phyloP scores from a whole-genome alignment of 2,113 vertebrate genomes.

The Collichthys lucidus region DNA sequence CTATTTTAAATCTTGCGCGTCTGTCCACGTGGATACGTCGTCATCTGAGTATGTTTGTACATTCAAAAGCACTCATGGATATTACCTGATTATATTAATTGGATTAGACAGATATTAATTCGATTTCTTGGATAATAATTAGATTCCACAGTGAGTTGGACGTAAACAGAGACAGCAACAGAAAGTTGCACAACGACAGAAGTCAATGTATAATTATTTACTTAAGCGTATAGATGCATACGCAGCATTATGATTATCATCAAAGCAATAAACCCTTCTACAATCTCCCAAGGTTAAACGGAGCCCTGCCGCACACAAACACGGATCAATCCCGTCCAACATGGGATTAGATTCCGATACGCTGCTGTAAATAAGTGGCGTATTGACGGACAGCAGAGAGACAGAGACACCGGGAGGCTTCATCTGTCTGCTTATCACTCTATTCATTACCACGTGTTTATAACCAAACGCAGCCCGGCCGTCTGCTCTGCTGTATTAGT shows the following conservation, averaged over 20 bases:
- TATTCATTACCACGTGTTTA: slow-evolving; percentile 53
- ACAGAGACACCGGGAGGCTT: slow-evolving; percentile 15
- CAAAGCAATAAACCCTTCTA: background rate
- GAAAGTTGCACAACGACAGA: background rate
- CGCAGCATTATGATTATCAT: background rate
- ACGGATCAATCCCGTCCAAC: slow-evolving; percentile 57
- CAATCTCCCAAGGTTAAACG: slow-evolving; percentile 35
- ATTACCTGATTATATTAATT: slow-evolving; percentile 20
- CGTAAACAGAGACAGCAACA: background rate
- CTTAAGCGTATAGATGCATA: background rate
- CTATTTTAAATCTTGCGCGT: background rate
- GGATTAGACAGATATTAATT: background rate
- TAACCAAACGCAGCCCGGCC: slow-evolving; percentile 9
- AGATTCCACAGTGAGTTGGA: background rate
- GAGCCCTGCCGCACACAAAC: slow-evolving; percentile 21
- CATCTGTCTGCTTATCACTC: slow-evolving; percentile 42
- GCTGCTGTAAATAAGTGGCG: slow-evolving; percentile 43
- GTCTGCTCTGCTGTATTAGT: slow-evolving; percentile 29
- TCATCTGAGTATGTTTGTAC: background rate
- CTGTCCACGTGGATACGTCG: background rate
- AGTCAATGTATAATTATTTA: background rate
- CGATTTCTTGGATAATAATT: slow-evolving; percentile 3
- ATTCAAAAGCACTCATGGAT: background rate
- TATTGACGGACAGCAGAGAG: slow-evolving; percentile 37
- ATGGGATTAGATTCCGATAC: slow-evolving; percentile 56